Conservation (phyloP, 2,888 invertebrate genomes). For the Homarus gammarus region DNA sequence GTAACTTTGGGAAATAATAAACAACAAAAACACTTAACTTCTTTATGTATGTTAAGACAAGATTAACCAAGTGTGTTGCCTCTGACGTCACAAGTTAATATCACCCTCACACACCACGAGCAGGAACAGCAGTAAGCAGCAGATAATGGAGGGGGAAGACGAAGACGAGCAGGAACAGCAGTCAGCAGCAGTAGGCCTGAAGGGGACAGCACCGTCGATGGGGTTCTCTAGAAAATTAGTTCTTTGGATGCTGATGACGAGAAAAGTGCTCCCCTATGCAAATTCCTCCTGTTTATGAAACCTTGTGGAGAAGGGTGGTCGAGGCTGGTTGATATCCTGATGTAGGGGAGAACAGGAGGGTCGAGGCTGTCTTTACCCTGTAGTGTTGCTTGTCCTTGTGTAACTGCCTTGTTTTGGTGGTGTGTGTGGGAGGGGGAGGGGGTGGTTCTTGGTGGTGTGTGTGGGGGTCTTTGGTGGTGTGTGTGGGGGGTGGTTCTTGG, state of each 20-base stretch:
- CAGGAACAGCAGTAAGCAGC: not conserved
- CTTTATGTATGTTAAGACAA: too few relatives aligned
- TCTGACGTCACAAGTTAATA: too few relatives aligned
- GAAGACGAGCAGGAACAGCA: not conserved
- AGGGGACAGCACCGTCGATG: not conserved
- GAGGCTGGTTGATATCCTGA: not conserved
- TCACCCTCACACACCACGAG: too few relatives aligned
- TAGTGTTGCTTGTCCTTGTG: not conserved
- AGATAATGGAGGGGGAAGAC: not conserved
- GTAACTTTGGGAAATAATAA: too few relatives aligned
- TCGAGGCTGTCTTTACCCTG: not conserved
- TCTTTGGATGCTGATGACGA: slow-evolving; percentile 51
- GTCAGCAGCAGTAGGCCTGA: not conserved
- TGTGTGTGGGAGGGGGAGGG: not conserved
- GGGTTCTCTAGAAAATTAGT: slow-evolving; percentile 24
- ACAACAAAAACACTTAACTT: too few relatives aligned
- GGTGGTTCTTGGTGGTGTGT: too few relatives aligned
- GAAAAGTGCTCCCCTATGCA: slow-evolving; percentile 33
- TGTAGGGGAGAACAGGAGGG: not conserved
- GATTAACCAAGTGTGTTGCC: too few relatives aligned
- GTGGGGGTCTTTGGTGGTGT: too few relatives aligned
- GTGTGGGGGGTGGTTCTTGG: not conserved
- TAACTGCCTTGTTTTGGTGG: not conserved
- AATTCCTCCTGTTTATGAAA: slow-evolving; percentile 37
- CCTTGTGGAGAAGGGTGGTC: slow-evolving; percentile 22